A percentile compares a stretch with the other conserved stretches of the same genome.
These are phyloP conservation scores for Neosilurus mollespiculum DNA, from an alignment of 2,797 vertebrate genomes.

Conservation along the genomic window DNA sequence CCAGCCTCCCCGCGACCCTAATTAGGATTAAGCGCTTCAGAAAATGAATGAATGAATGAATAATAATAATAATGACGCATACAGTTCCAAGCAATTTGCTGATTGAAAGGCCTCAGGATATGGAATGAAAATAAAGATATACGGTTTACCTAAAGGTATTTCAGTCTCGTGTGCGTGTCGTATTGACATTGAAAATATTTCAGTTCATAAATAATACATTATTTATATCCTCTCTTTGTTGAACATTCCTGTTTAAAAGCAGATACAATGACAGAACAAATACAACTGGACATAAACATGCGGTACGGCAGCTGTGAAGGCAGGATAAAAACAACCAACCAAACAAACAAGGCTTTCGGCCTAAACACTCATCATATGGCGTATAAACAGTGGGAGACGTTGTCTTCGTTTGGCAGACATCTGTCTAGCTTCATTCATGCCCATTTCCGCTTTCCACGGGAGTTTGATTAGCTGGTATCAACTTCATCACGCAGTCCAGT, in stretches of 20 bases:
- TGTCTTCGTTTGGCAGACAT: constrained; percentile 40
- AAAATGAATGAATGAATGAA: no score
- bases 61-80: no score
- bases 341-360: constrained; percentile 46
- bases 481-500: constrained; percentile 3
- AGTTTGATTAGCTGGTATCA: background rate
- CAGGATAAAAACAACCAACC: constrained; percentile 16
- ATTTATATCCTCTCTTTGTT: constrained; percentile 5
- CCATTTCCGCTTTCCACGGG: constrained; percentile 23
- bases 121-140: background rate
- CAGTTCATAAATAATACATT: constrained; percentile 42
- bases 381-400: constrained; percentile 42
- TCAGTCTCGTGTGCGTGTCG: background rate
- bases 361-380: constrained; percentile 44
- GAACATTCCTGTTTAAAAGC: constrained; percentile 19
- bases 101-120: background rate
- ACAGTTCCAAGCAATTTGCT: background rate
- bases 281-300: constrained; percentile 21
- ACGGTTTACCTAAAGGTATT: constrained; percentile 4
- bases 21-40: no score
- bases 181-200: constrained; percentile 34
- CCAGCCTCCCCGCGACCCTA: no score
- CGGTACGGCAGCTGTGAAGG: background rate
- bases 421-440: constrained; percentile 37
- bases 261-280: constrained; percentile 18